Evolutionary conservation across 2,113 vertebrate species (phyloP), one percentile per base, ranked within the genome.

Genomic region (Alethe diademata): DNA sequence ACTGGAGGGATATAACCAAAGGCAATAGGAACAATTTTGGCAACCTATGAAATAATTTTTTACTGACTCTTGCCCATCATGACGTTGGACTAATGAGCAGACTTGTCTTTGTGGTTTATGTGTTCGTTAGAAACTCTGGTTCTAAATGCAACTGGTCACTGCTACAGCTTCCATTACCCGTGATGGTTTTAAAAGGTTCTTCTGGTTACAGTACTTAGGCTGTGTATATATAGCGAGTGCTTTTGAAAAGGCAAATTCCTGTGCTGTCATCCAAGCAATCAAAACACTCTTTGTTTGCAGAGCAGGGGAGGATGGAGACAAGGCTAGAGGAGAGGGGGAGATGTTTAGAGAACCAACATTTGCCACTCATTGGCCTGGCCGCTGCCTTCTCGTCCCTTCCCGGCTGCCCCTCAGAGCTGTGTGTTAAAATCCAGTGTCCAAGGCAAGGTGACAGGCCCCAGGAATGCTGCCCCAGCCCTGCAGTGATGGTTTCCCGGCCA

Each of bases 181-280:
- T 40, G 60, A 85, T 67, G 43, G 72, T 29, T 92, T 86, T 86
- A 83, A 87, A 88, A 92, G 81, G 67, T 82, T 67, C 43, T 90
- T 89, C 92, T 95, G 40, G 60, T 85, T 91, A 65, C 35, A 73
- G 35, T 78, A 83, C 72, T 94, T 91, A 91, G 64, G 65, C 58
- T 15, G 5, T 78, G 74, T 69, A 80, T 73, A 62, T 58, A 79
- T 11, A 85, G 36, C 0, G 2, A 93, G 74, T 72, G 88, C 73
- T 91, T 91, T 95, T 92, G 78, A 94, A 92, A 92, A 95, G 83
- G 75, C 64, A 64, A 91, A 96, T 96, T 94, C 89, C 87, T 95
- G 88, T 96, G 91, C 89, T 94, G 89, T 86, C 89, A 95, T 93
- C 86, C 94, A 93, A 92, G 91, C 62, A 95, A 94, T 92, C 92